A percentile compares a stretch with the other conserved stretches of the same genome.
These are phyloP conservation scores for Rafetus swinhoei DNA, from an alignment of 2,113 vertebrate species.

Conservation along the genomic window DNA sequence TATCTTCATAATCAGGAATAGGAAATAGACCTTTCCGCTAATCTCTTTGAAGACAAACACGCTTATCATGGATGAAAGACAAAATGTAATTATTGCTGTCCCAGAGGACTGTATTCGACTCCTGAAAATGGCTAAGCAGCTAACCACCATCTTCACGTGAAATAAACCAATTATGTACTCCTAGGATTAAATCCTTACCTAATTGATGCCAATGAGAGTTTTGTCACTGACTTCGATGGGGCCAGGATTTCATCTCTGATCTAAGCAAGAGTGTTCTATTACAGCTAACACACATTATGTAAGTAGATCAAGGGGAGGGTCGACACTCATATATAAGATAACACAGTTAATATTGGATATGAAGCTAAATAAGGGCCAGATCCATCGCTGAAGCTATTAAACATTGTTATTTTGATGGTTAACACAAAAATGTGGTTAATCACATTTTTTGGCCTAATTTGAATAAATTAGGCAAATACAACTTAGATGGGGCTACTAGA, in stretches of 20 bases:
- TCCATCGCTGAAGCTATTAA: background rate
- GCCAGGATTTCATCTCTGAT: background rate
- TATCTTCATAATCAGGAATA: background rate
- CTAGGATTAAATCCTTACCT: background rate
- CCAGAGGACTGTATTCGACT: background rate
- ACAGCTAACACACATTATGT: background rate
- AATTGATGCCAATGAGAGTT: background rate
- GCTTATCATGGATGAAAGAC: fast-evolving
- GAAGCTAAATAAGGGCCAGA: background rate
- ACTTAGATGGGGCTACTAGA: no score
- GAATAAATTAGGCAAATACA: no score
- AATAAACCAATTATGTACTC: background rate
- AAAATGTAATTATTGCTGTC: background rate
- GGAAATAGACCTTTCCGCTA: background rate
- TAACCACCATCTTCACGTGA: background rate
- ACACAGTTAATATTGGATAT: background rate
- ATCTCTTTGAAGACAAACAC: background rate
- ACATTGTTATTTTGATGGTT: background rate
- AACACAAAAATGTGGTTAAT: background rate
- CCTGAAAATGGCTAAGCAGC: background rate
- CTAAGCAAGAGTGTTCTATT: background rate
- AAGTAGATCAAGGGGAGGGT: background rate
- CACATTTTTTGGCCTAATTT: no score
- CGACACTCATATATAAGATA: background rate
- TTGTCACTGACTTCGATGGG: background rate